Evolutionary conservation across 1,140 invertebrate genomes (phyloP), one percentile per base, ranked within the genome.

Genomic region (Adoxophyes honmai): DNA sequence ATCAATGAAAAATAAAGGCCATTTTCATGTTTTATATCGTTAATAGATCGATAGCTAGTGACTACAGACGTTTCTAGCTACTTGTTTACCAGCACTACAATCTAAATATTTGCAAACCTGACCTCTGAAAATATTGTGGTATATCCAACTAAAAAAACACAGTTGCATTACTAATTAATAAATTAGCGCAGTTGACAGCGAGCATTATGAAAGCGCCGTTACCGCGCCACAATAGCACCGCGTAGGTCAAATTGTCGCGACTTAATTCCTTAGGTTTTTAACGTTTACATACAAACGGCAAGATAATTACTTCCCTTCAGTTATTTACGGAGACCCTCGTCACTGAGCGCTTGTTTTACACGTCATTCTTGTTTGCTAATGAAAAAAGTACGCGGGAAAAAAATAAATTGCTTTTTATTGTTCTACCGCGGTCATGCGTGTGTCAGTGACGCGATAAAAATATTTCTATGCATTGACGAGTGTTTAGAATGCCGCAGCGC

Each of bases 251-350:
- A n/a, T n/a, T 16, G 14, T 34, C 34, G 10, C n/a, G 34, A 9
- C 35, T 28, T 28, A 28, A 18, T 48, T 18, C 42, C 21, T 28
- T 35, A 53, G 33, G 33, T 35, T 36, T 53, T 36, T 34, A 53
- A 53, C 34, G 35, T 15, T 53, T 53, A 53, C 51, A 52, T 34
- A 52, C 35, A 48, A 48, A 48, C 18, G 18, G 21, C 39, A 39
- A 60, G 59, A 79, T 84, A 81, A 84, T 82, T 76, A 79, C 74
- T 79, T 75, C 70, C 67, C 69, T 74, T 76, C 63, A 70, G 73
- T 81, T 82, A 79, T 82, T 81, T 81, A 84, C 74, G 54, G 70
- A 60, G 57, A 84, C 81, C 81, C 79, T 84, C 79, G 74, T 81
- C 68, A 68, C 53, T 42, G 70, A 73, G 55, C 65, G 76, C 74